Evolutionary conservation across 2,113 vertebrate genomes (phyloP).

Genomic region (Bubo bubo): DNA sequence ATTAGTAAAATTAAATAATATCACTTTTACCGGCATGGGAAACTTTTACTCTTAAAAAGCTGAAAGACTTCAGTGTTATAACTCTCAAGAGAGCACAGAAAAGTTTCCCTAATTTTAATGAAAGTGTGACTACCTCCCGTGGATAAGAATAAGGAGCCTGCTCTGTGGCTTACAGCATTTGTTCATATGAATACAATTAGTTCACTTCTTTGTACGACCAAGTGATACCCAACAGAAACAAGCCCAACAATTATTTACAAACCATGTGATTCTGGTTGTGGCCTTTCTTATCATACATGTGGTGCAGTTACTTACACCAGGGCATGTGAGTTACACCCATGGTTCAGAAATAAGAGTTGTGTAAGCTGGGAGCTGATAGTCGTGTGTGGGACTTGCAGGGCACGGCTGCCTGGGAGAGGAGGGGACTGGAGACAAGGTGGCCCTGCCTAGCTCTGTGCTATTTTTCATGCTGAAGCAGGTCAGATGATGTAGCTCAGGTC

Average conservation of each 20-base stretch:
- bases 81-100: neutral
- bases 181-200: neutral
- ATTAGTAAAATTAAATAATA: conserved; percentile 12
- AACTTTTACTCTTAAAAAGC: conserved; percentile 30
- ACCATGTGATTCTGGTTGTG: neutral
- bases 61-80: conserved; percentile 11
- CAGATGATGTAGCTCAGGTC: neutral
- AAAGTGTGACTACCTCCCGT: neutral
- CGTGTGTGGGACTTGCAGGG: neutral
- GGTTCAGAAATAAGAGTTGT: neutral
- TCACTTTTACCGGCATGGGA: conserved; percentile 9
- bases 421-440: neutral
- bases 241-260: neutral
- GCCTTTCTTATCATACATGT: rapidly evolving
- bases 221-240: neutral
- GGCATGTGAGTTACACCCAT: rapidly evolving
- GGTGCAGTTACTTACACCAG: neutral
- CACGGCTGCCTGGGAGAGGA: neutral
- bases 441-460: neutral
- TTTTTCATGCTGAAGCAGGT: too few species aligned
- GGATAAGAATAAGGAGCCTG: neutral
- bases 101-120: neutral
- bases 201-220: neutral
- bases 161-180: neutral
- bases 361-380: rapidly evolving